Percentiles rank a stretch among this genome's conserved stretches.
phyloP scores from a whole-genome alignment of 2,888 invertebrate species.

The Thyatira batis region DNA sequence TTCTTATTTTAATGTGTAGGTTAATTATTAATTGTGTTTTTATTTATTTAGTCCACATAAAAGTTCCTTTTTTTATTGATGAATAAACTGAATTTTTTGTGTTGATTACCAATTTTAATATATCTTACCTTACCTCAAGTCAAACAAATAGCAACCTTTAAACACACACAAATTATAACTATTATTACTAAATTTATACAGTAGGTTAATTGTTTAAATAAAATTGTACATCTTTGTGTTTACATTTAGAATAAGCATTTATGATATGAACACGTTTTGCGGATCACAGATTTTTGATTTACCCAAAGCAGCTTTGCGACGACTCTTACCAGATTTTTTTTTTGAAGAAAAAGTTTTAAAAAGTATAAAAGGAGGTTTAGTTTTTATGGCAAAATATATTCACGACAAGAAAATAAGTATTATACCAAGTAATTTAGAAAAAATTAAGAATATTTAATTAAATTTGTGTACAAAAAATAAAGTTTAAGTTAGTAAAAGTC shows the following conservation, averaged over 20 bases:
- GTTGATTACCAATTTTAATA: no score
- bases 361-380: no score
- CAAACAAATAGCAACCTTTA: no score
- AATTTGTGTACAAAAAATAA: neutral
- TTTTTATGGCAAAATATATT: no score
- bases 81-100: no score
- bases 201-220: neutral
- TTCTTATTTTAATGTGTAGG: no score
- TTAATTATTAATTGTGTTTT: neutral
- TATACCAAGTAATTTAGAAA: neutral
- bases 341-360: neutral
- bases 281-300: conserved; percentile 49
- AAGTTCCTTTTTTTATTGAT: no score
- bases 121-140: no score
- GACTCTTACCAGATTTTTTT: conserved; percentile 24
- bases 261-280: conserved; percentile 58
- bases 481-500: neutral
- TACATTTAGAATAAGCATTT: neutral
- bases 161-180: no score
- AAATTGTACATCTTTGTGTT: neutral
- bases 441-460: neutral
- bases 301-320: conserved; percentile 31
- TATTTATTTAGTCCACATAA: neutral
- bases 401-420: no score
- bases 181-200: no score